Base-by-base conservation (phyloP, 1,140 invertebrate genomes). In the Hycleus cichorii region DNA sequence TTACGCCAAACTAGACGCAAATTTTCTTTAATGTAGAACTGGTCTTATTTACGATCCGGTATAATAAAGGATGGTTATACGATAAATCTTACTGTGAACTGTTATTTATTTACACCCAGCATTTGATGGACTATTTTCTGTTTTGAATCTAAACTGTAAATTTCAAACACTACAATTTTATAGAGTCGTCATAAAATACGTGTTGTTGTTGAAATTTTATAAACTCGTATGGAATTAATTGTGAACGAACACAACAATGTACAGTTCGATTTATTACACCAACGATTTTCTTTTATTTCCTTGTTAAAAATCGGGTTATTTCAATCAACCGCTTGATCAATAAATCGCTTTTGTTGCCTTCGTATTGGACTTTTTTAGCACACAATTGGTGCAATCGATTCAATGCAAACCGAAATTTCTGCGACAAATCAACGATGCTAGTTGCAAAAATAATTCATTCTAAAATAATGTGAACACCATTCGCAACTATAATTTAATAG, bases 11-110 rank as follows among this genome's bases (percentile, higher is more conserved):
- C 45, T 53, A 53, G 46, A 53, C 39, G 46, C 46, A 53, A 43
- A 52, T 52, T 43, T 53, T 32, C 32, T 53, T 42, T 53, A 12
- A 45, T 45, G 39, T 53, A 53, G 45, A 46, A 32, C 32, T 32
- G 57, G 63, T 59, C 59, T 64, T 64, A 64, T 64, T 64, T 64
- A 64, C 63, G 63, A 59, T 1, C 48, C 47, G 47, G 43, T 44
- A 57, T 62, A 64, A 59, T 64, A 64, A 64, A 64, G 57, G 53
- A 56, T 46, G 57, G 51, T 54, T 49, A 45, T 48, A 44, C 49
- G 48, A 64, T 64, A 64, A 64, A 64, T 64, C 63, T 62, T 62
- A 49, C 49, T 25, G 53, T 46, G 26, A 54, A 45, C 53, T 57
- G 49, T 56, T 62, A 64, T 64, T 64, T 64, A 64, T 64, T 64